Evolutionary conservation across 2,113 vertebrate genomes (phyloP), one percentile per base, ranked within the genome.

Genomic region (Athene noctua): DNA sequence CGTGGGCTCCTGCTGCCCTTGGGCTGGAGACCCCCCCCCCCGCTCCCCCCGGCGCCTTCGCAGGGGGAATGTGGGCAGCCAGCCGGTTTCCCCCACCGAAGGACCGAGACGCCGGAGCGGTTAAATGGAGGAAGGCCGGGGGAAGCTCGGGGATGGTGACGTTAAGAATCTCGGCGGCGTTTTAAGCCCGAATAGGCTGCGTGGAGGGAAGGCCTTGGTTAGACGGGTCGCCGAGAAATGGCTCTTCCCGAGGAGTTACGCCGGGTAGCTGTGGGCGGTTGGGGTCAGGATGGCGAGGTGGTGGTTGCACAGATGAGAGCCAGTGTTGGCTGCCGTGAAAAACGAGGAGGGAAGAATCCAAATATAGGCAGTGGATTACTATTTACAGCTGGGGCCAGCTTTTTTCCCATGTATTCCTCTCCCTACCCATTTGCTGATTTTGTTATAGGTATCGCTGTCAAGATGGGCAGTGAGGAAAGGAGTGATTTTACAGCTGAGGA

Each of bases 381-480:
- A 2, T 34, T 44, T 27, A 2, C 27, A 21, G 72, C 59, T 1
- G 68, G 34, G 65, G 70, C 30, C 51, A 10, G 88, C 46, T 66
- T 15, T 11, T 18, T 18, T 18, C 14, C 23, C 32, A 0, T 30
- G n/a, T 23, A 0, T 26, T 34, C 46, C 52, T n/a, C 13, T n/a
- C 47, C 26, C 66, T 13, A 0, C 30, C 36, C 47, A 4, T 13
- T 15, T 3, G 61, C 58, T 17, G 51, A 1, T 51, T 11, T 59
- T 23, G 0, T 30, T 18, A 1, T 32, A 16, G 75, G 63, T 75
- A 1, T 14, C 7, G 47, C n/a, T 42, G 0, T 44, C 26, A 8
- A 54, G 74, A 22, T n/a, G 81, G 81, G 70, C 25, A 4, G 44
- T 7, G 36, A 57, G 88, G 40, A 32, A 15, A 30, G 54, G 29